phyloP scores from a whole-genome alignment of 2,797 vertebrate species.

The Sebastes nivosus region DNA sequence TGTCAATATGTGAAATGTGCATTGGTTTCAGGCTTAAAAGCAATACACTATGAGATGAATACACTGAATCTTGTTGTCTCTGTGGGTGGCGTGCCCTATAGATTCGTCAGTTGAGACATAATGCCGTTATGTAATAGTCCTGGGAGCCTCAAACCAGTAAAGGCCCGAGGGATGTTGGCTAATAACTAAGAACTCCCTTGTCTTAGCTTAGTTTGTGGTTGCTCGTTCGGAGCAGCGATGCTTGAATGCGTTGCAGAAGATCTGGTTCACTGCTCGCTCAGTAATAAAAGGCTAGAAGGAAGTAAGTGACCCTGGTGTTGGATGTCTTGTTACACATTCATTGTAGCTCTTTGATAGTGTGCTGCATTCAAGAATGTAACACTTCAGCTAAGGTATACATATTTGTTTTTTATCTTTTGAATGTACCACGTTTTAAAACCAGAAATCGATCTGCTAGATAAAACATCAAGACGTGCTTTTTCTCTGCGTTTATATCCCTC shows the following conservation, averaged over 20 bases:
- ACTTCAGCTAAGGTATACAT: too few species aligned
- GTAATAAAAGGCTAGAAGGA: constrained; percentile 23
- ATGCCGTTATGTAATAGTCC: constrained; percentile 32
- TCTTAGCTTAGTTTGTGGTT: constrained; percentile 34
- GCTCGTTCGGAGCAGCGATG: constrained; percentile 2
- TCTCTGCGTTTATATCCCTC: constrained; percentile 35
- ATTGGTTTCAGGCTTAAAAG: neutral
- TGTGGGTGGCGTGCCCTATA: neutral
- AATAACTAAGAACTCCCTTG: neutral
- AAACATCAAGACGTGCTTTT: constrained; percentile 27
- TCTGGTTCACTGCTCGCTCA: constrained; percentile 33
- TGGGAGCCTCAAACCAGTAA: constrained; percentile 4
- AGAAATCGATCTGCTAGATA: constrained; percentile 9
- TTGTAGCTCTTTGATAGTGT: neutral
- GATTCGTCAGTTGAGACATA: constrained; percentile 14
- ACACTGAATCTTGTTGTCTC: neutral
- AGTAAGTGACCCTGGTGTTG: constrained; percentile 1
- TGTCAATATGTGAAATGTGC: neutral
- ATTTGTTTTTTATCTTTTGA: neutral
- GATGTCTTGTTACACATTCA: constrained; percentile 5
- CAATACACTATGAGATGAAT: neutral
- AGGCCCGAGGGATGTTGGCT: constrained; percentile 10
- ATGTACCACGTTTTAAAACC: neutral
- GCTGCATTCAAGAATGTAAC: neutral
- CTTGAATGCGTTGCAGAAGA: constrained; percentile 18